A percentile compares a stretch with the other conserved stretches of the same genome.
Conservation (phyloP, 2,113 vertebrate genomes). For the Excalfactoria chinensis region DNA sequence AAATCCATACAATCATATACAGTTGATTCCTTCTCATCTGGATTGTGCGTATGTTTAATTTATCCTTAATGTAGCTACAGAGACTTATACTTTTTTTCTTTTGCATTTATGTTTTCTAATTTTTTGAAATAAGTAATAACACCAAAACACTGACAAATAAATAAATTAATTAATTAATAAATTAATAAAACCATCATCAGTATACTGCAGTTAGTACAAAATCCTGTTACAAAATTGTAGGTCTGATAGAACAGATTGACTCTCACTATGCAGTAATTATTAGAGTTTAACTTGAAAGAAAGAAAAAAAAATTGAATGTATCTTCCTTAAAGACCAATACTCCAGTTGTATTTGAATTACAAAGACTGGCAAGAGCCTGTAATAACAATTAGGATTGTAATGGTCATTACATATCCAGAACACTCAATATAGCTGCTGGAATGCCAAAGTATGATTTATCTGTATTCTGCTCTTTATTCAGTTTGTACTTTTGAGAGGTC, state of each 20-base stretch:
- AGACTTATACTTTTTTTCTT: background rate
- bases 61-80: background rate
- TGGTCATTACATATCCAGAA: background rate
- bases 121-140: background rate
- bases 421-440: background rate
- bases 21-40: background rate
- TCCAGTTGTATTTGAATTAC: background rate
- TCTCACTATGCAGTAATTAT: constrained; percentile 6
- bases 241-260: background rate
- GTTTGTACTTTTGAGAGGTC: constrained; percentile 2
- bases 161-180: too few relatives aligned
- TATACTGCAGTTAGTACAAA: background rate
- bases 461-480: constrained; percentile 18
- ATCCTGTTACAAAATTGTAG: background rate
- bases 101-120: background rate
- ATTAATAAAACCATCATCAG: too few relatives aligned
- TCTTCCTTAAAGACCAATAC: background rate
- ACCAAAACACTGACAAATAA: background rate
- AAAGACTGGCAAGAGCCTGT: background rate
- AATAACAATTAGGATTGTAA: background rate
- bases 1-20: background rate
- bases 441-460: background rate
- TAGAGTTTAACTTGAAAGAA: constrained; percentile 39
- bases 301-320: background rate
- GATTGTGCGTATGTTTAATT: background rate